Evolutionary conservation across 2,113 vertebrate genomes (phyloP).

Genomic region (Pyrgilauda ruficollis): DNA sequence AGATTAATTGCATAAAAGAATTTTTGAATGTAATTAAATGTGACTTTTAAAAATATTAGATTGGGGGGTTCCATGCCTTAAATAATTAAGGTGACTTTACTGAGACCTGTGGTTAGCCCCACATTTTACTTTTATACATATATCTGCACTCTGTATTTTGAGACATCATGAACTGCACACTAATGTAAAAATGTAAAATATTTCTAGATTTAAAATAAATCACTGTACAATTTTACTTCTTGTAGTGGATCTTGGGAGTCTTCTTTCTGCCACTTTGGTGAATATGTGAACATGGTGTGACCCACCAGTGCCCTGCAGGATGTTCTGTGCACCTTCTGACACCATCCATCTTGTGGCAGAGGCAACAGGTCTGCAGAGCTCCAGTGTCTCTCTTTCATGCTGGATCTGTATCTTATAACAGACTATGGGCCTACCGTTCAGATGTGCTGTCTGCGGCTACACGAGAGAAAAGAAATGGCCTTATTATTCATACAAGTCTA

Average conservation of each 20-base stretch:
- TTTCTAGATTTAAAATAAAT: conserved; percentile 74
- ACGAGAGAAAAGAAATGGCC: neutral
- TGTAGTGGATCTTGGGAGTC: neutral
- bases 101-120: conserved; percentile 57
- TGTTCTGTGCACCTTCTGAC: neutral
- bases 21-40: conserved; percentile 70
- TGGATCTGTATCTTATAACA: neutral
- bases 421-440: neutral
- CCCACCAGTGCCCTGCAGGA: neutral
- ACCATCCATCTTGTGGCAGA: neutral
- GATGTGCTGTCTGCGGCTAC: neutral
- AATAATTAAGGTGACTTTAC: conserved; percentile 63
- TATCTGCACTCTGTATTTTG: conserved; percentile 73
- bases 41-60: conserved; percentile 43
- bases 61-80: conserved; percentile 61
- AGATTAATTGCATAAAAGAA: neutral
- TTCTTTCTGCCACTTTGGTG: neutral
- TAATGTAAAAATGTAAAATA: conserved; percentile 78
- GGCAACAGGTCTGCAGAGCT: neutral
- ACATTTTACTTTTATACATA: conserved; percentile 55
- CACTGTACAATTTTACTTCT: conserved; percentile 52
- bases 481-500: neutral
- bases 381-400: neutral
- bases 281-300: neutral
- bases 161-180: conserved; percentile 74